Conservation (phyloP, 2,888 invertebrate genomes). For the Heliconius ismenius region DNA sequence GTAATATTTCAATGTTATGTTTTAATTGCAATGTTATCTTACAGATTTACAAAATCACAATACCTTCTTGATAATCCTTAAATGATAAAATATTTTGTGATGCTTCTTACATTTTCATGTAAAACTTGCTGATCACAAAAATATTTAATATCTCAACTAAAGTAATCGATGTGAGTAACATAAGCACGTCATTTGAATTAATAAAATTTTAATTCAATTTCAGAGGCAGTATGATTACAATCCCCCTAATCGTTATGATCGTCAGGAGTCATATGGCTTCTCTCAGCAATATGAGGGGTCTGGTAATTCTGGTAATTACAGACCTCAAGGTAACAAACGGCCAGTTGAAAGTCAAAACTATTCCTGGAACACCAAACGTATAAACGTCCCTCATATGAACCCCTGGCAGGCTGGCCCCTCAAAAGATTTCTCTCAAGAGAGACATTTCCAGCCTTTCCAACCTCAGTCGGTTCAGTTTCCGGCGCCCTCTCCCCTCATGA, state of each 20-base stretch:
- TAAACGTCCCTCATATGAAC: constrained; percentile 43
- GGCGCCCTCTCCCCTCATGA: constrained; percentile 35
- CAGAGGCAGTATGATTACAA: constrained; percentile 59
- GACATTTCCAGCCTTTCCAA: constrained; percentile 32
- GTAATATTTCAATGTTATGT: not conserved
- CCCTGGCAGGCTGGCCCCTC: constrained; percentile 38
- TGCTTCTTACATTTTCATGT: constrained; percentile 16
- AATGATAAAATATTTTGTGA: constrained; percentile 30
- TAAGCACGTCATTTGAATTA: constrained; percentile 9
- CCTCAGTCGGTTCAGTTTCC: constrained; percentile 3
- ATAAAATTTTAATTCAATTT: constrained; percentile 54
- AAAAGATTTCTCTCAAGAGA: constrained; percentile 17
- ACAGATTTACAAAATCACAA: not conserved
- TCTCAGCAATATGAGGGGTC: constrained; percentile 53
- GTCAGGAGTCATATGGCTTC: constrained; percentile 36
- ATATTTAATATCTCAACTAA: constrained; percentile 12
- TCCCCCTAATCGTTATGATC: constrained; percentile 49
- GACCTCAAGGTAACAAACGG: constrained; percentile 42
- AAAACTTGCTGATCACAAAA: constrained; percentile 23
- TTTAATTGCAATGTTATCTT: not conserved
- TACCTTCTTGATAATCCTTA: not conserved
- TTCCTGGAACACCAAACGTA: constrained; percentile 51
- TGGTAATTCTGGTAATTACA: constrained; percentile 40
- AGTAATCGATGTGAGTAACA: not conserved
- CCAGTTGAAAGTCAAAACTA: constrained; percentile 47